These are phyloP conservation scores for Silurus glanis DNA, from an alignment of 2,113 vertebrate genomes.

Conservation along the genomic window DNA sequence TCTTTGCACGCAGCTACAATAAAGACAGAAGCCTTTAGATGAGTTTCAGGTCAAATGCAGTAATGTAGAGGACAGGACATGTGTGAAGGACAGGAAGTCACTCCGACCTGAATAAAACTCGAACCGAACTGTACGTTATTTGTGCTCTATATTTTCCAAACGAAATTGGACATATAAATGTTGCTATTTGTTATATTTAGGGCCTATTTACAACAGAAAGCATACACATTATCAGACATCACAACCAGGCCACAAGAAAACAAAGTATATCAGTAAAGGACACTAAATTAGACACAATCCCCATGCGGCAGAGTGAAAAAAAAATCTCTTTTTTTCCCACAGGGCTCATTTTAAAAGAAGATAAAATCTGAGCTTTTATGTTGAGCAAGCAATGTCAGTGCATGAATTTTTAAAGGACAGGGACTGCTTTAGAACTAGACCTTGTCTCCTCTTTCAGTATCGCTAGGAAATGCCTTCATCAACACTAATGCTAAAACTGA, in stretches of 20 bases:
- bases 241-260: conserved; percentile 3
- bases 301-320: background rate
- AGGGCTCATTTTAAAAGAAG: conserved; percentile 14
- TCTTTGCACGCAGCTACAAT: background rate
- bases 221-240: background rate
- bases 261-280: conserved; percentile 22
- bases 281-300: conserved; percentile 34
- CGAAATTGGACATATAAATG: background rate
- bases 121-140: background rate
- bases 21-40: conserved; percentile 20
- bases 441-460: background rate
- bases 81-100: background rate
- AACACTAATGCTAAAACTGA: background rate
- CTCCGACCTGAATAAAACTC: background rate
- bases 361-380: conserved; percentile 11
- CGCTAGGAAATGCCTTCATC: background rate
- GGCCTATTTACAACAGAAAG: background rate
- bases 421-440: background rate
- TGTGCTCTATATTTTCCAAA: background rate
- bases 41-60: background rate
- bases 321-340: background rate
- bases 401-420: conserved; percentile 19
- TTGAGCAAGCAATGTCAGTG: background rate
- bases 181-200: background rate
- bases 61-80: background rate